phyloP scores from a whole-genome alignment of 2,888 invertebrate genomes.

The Galeruca laticollis region DNA sequence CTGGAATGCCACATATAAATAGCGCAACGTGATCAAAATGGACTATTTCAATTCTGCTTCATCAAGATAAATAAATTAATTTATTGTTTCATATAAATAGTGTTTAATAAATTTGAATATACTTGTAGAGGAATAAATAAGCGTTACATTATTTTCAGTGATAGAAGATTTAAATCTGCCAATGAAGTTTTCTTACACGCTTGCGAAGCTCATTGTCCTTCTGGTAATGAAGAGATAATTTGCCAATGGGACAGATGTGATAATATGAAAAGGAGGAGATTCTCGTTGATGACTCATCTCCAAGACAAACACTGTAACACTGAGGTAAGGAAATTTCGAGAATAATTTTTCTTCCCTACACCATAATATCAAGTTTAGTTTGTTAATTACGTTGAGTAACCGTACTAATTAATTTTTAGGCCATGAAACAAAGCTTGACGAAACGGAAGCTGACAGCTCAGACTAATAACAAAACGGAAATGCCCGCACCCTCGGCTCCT shows the following conservation, averaged over 20 bases:
- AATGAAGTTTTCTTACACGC: slow-evolving; percentile 90
- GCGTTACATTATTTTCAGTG: slow-evolving; percentile 66
- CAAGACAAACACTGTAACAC: slow-evolving; percentile 94
- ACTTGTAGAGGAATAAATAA: too few relatives aligned
- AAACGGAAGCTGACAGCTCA: slow-evolving; percentile 73
- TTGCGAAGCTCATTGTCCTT: slow-evolving; percentile 86
- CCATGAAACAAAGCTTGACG: slow-evolving; percentile 75
- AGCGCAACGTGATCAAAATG: too few relatives aligned
- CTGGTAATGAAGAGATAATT: slow-evolving; percentile 77
- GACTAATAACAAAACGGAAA: slow-evolving; percentile 69
- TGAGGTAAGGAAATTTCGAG: slow-evolving; percentile 70
- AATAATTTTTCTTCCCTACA: neutral
- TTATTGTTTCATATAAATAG: too few relatives aligned
- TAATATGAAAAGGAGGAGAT: slow-evolving; percentile 87
- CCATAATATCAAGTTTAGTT: neutral
- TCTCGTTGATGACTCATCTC: slow-evolving; percentile 96
- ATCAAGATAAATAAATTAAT: too few relatives aligned
- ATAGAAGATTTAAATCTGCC: slow-evolving; percentile 77
- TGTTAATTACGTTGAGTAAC: too few relatives aligned
- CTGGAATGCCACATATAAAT: too few relatives aligned
- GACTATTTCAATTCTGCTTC: too few relatives aligned
- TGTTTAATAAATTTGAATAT: too few relatives aligned
- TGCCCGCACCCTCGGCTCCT: slow-evolving; percentile 65
- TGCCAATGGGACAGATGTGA: slow-evolving; percentile 95
- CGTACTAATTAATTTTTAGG: slow-evolving; percentile 48